Conservation (phyloP, 2,113 vertebrate species). For the Ciconia boyciana region DNA sequence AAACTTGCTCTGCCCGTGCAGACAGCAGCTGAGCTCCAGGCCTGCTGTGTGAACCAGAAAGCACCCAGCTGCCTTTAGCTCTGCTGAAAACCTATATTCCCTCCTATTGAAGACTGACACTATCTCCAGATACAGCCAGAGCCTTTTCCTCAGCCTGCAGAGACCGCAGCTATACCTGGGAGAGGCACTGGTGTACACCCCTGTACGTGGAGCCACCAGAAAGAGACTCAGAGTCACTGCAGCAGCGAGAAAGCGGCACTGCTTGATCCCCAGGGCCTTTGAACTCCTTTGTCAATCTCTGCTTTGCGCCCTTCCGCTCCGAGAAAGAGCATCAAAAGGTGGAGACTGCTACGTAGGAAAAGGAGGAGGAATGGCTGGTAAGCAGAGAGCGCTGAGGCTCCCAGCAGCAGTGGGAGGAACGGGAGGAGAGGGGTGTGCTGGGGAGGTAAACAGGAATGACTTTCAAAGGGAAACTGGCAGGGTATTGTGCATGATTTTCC, state of each 20-base stretch:
- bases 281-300: background rate
- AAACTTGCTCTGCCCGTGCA: background rate
- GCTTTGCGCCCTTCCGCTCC: rapidly evolving
- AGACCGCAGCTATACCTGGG: background rate
- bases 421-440: background rate
- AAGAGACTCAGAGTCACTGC: background rate
- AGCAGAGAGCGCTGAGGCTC: background rate
- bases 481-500: background rate
- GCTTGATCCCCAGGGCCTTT: background rate
- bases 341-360: background rate
- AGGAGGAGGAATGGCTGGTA: background rate
- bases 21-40: background rate
- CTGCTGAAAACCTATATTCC: background rate
- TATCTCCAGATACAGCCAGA: background rate
- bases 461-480: background rate
- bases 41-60: background rate
- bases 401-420: background rate
- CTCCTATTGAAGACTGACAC: background rate
- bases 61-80: background rate
- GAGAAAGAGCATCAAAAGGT: slow-evolving; percentile 1
- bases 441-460: background rate
- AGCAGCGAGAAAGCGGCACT: background rate
- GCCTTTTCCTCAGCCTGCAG: background rate
- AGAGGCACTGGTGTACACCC: background rate
- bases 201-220: background rate